Base-by-base conservation (phyloP, 2,888 invertebrate species). In the Ethmia dodecea region DNA sequence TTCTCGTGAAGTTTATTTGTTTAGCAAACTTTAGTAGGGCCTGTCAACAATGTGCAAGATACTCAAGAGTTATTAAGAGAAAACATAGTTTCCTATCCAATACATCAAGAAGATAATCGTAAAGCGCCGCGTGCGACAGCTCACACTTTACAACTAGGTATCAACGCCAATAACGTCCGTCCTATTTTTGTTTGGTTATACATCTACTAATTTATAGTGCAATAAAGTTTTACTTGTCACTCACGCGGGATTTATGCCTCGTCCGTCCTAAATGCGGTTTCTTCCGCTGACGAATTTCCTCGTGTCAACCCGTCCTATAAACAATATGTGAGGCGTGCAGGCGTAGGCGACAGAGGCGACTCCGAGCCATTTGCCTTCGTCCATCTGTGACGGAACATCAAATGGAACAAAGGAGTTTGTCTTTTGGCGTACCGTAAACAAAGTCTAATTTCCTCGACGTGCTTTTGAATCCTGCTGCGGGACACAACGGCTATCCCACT, bases 181-280 rank as follows among this genome's bases (percentile, higher is more conserved):
- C 50, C 79, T 83, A 86, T 83, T 80, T 78, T 73, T 66, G 75
- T 67, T 53, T 57, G 54, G 60, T 66, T 70, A 71, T 76, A 69
- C 67, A 71, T 76, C 64, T 64, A 69, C 68, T 68, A 77, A 79
- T 86, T 84, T 83, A 84, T 77, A 68, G 74, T 63, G 67, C 74
- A 59, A 78, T 84, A 86, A 84, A 84, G 67, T 80, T 78, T 79
- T 67, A 75, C 77, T 78, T 86, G 84, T 86, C 84, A 86, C 81
- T 84, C 79, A 70, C 51, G 43, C 61, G 60, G 71, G 72, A 78
- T 86, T 84, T 84, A 84, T 68, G 81, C 55, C 43, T 57, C 52
- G 67, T 56, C 60, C 76, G 83, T 70, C 78, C 83, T 71, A 67
- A 74, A 84, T 86, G 84, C 57, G 78, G 80, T 80, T 74, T 80